phyloP scores from a whole-genome alignment of 2,113 vertebrate genomes.

The Trematocara nigrifrons region DNA sequence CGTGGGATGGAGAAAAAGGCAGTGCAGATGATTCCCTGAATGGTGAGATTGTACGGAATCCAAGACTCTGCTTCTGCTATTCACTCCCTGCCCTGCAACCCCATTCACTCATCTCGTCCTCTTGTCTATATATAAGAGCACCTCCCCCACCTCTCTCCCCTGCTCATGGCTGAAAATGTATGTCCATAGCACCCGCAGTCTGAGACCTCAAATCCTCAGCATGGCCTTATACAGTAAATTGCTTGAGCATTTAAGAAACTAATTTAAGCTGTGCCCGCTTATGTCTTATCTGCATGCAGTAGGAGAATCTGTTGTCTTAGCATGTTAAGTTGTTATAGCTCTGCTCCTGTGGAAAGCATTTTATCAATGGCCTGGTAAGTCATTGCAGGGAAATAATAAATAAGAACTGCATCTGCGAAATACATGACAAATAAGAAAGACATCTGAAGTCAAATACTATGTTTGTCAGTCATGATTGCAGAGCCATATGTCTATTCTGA shows the following conservation, averaged over 20 bases:
- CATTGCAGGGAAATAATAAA: background rate
- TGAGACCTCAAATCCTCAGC: conserved; percentile 28
- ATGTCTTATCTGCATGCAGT: conserved; percentile 36
- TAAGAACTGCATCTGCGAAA: conserved; percentile 25
- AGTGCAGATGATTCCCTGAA: conserved; percentile 72
- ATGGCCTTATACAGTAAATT: conserved; percentile 21
- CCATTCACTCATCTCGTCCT: background rate
- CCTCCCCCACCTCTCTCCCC: background rate
- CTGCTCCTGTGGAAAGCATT: background rate
- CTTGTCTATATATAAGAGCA: background rate
- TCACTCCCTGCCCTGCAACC: background rate
- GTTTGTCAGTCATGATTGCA: background rate
- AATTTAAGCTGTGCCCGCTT: background rate
- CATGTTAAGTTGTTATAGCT: background rate
- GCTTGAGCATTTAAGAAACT: background rate
- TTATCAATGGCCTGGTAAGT: background rate
- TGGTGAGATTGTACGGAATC: conserved; percentile 69
- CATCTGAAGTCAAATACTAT: background rate
- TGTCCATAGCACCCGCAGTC: background rate
- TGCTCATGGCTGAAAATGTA: conserved; percentile 30
- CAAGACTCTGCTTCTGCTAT: conserved; percentile 1
- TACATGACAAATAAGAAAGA: conserved; percentile 6
- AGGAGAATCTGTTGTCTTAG: background rate
- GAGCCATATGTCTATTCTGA: conserved; percentile 25
- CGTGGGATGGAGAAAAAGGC: conserved; percentile 69